Evolutionary conservation across 2,113 vertebrate genomes (phyloP).

Genomic region (Brachyistius frenatus): DNA sequence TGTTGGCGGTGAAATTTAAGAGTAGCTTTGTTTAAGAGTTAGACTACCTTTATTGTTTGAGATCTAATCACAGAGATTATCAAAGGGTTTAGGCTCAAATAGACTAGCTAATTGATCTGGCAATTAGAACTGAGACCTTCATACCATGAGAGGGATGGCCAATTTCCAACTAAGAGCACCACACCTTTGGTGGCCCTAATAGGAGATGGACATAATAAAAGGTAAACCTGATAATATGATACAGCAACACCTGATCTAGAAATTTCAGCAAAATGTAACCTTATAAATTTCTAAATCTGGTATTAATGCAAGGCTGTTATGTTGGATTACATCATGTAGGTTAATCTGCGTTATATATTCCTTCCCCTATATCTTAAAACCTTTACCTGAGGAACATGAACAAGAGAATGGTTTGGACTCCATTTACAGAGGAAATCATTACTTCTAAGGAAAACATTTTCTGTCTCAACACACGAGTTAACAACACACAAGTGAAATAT

Average conservation of each 20-base stretch:
- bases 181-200: background rate
- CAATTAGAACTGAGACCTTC: slow-evolving; percentile 47
- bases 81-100: slow-evolving; percentile 57
- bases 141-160: slow-evolving; percentile 25
- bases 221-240: background rate
- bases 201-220: background rate
- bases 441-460: no score
- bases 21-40: slow-evolving; percentile 34
- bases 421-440: no score
- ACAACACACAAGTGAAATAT: no score
- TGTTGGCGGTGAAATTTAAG: background rate
- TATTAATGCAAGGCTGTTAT: background rate
- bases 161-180: slow-evolving; percentile 16
- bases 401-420: no score
- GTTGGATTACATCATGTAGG: background rate
- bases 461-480: no score
- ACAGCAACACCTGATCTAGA: background rate
- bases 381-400: no score
- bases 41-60: slow-evolving; percentile 50
- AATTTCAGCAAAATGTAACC: no score
- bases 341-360: background rate
- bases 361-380: no score
- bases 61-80: slow-evolving; percentile 73
- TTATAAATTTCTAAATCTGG: no score
- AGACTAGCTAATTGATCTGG: slow-evolving; percentile 47